Conservation (phyloP, 1,140 invertebrate species). For the Laupala kohalensis region DNA sequence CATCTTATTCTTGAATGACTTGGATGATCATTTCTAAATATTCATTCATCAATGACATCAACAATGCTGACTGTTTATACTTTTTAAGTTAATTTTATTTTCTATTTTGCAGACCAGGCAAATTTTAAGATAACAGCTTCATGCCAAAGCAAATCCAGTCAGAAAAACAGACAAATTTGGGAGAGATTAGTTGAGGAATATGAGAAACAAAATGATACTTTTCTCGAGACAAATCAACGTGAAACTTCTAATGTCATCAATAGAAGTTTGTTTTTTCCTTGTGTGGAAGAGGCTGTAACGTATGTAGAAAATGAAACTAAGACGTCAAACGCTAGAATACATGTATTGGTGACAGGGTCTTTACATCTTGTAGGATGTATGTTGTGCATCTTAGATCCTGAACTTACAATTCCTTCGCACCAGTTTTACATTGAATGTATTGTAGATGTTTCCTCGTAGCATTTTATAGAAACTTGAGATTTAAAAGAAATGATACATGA, state of each 20-base stretch:
- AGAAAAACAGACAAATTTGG: not conserved
- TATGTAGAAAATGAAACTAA: not conserved
- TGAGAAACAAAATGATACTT: not conserved
- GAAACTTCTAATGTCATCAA: not conserved
- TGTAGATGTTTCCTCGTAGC: too few species aligned
- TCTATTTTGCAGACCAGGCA: not conserved
- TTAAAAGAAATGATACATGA: too few species aligned
- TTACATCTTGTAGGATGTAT: conserved; percentile 81
- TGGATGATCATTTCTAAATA: too few species aligned
- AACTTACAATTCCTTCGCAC: conserved; percentile 15
- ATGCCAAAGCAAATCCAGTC: not conserved
- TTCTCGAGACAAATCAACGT: not conserved
- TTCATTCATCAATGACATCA: too few species aligned
- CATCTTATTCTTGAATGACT: too few species aligned
- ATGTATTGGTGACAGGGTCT: conserved; percentile 80
- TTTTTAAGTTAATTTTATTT: not conserved
- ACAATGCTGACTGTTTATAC: too few species aligned
- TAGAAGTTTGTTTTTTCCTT: not conserved
- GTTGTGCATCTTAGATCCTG: conserved; percentile 42
- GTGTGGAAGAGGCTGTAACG: not conserved
- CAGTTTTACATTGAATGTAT: too few species aligned
- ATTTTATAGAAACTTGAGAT: too few species aligned
- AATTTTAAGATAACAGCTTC: not conserved
- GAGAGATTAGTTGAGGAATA: not conserved
- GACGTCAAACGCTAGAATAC: not conserved